Conservation (phyloP, 1,140 invertebrate species). For the Lutraria rhynchaena region DNA sequence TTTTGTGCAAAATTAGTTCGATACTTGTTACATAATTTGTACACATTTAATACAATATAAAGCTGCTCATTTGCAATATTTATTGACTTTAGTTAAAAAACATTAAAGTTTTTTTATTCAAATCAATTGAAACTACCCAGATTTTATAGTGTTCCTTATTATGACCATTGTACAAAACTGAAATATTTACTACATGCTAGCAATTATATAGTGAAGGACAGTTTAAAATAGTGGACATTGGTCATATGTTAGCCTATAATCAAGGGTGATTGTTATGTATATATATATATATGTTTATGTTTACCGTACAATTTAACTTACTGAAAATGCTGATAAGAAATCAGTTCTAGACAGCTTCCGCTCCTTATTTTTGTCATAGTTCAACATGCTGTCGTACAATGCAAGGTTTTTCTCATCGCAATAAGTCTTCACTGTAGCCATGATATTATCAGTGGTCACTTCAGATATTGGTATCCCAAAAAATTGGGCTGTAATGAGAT, state of each 20-base stretch:
- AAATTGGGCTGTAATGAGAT: slow-evolving; percentile 39
- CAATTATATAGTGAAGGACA: not conserved
- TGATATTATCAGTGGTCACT: slow-evolving; percentile 40
- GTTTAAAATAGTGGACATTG: not conserved
- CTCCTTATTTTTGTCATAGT: slow-evolving; percentile 46
- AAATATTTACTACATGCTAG: not conserved
- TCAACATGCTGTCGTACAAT: slow-evolving; percentile 41
- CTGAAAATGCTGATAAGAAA: slow-evolving; percentile 31
- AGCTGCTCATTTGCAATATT: too few relatives aligned
- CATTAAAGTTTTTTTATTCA: too few relatives aligned
- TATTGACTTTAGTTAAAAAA: too few relatives aligned
- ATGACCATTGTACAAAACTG: too few relatives aligned
- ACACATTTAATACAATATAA: too few relatives aligned
- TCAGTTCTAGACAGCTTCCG: slow-evolving; percentile 19
- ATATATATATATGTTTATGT: not conserved
- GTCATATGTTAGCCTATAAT: not conserved
- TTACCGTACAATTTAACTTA: slow-evolving; percentile 26
- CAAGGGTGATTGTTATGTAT: not conserved
- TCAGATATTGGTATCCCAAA: slow-evolving; percentile 47
- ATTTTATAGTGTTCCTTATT: too few relatives aligned
- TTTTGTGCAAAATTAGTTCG: too few relatives aligned
- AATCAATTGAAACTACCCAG: too few relatives aligned
- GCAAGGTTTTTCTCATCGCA: slow-evolving; percentile 34
- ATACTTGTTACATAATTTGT: too few relatives aligned
- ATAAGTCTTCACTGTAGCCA: slow-evolving; percentile 44